Evolutionary conservation across 2,888 invertebrate genomes (phyloP), one percentile per base, ranked within the genome.

Genomic region (Lasius platythorax): DNA sequence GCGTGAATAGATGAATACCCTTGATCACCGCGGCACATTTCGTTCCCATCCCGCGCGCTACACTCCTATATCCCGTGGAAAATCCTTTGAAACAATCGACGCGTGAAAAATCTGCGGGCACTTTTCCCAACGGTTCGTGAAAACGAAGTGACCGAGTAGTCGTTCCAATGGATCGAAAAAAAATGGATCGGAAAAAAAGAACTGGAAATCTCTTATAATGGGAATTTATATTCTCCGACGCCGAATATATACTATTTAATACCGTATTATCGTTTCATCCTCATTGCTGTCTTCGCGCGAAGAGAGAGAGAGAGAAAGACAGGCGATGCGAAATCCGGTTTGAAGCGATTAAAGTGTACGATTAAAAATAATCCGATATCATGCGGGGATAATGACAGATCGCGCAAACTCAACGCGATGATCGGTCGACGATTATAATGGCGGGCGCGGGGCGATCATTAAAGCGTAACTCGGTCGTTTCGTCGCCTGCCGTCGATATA

Each of bases 331-430:
- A 58, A 70, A 79, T 79, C 70, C 58, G 43, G 23, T 79, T 70
- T 46, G 33, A 3, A 50, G 18, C 18, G 50, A 50, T 18, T 50
- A 50, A 50, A 23, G 12, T 30, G 18, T 61, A 28, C 28, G 15
- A 37, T 72, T 72, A 63, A 81, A 63, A 81, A 72, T 81, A 81
- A 81, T 81, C 79, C 72, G 79, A 81, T 72, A 72, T 72, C 61
- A 50, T 28, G n/a, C 53, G 73, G 61, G 73, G 61, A 72, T 72
- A 72, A 81, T 72, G 61, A 72, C 73, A 33, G 73, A 81, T 72
- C 46, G 46, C 37, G 61, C 61, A 67, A 67, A 79, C 28, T 58
- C 28, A 33, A 23, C 43, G 37, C n/a, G 61, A 78, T 50, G 66
- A 58, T 66, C 76, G 76, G 11, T 15, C 58, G 30, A 46, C 68